A percentile compares a stretch with the other conserved stretches of the same genome.
phyloP scores from a whole-genome alignment of 2,113 vertebrate species.

The Myiagra hebetior region DNA sequence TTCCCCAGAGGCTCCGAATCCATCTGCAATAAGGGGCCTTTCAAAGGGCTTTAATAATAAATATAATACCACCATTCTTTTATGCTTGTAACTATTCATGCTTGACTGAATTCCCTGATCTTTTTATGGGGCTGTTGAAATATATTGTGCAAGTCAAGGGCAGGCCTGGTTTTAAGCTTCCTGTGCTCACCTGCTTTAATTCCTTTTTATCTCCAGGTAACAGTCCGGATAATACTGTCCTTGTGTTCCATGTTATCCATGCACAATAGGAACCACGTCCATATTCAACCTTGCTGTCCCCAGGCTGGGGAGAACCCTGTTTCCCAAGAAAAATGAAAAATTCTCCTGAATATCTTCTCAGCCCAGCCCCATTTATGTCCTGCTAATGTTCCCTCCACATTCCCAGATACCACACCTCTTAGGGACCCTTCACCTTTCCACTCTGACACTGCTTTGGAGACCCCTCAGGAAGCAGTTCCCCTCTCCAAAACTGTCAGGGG shows the following conservation, averaged over 20 bases:
- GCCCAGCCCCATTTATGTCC: not conserved
- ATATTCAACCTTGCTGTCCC: not conserved
- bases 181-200: conserved; percentile 20
- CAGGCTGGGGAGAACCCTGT: not conserved
- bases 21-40: conserved; percentile 40
- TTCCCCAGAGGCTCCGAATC: conserved; percentile 28
- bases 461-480: not conserved
- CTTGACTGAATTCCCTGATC: conserved; percentile 53
- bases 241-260: not conserved
- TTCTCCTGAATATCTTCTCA: not conserved
- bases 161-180: conserved; percentile 35
- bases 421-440: not conserved
- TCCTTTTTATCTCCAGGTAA: conserved; percentile 46
- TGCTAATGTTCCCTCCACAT: not conserved
- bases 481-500: not conserved
- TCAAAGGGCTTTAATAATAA: conserved; percentile 57
- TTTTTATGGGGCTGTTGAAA: conserved; percentile 59
- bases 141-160: conserved; percentile 46
- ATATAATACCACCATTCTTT: conserved; percentile 48
- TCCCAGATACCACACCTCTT: not conserved
- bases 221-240: not conserved
- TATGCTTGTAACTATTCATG: conserved; percentile 54
- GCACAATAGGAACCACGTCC: not conserved
- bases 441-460: not conserved
- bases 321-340: not conserved